These are phyloP conservation scores for Amniataba percoides DNA, from an alignment of 2,797 vertebrate genomes.

Conservation along the genomic window DNA sequence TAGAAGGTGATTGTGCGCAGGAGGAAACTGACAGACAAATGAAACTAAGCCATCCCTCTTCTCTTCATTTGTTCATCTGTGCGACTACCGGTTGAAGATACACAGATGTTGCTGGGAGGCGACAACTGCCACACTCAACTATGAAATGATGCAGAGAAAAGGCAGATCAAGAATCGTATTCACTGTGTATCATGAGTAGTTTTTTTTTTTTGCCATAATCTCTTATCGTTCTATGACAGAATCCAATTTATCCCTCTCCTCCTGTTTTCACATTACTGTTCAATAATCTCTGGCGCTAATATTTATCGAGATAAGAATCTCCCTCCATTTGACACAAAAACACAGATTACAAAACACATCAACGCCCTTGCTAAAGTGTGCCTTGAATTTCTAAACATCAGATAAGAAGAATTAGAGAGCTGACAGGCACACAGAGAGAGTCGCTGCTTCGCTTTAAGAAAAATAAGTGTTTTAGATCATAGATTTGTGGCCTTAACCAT, in stretches of 20 bases:
- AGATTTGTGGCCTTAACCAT: slow-evolving; percentile 31
- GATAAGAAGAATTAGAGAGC: slow-evolving; percentile 51
- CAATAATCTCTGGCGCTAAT: slow-evolving; percentile 43
- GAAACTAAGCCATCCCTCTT: slow-evolving; percentile 47
- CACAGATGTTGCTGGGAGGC: slow-evolving; percentile 28
- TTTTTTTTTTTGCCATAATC: slow-evolving; percentile 11
- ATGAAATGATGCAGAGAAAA: slow-evolving; percentile 31
- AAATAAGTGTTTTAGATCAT: slow-evolving; percentile 29
- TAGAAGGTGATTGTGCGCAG: slow-evolving; percentile 50
- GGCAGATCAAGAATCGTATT: slow-evolving; percentile 20
- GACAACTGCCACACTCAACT: slow-evolving; percentile 23
- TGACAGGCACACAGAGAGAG: slow-evolving; percentile 20
- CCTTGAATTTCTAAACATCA: slow-evolving; percentile 43
- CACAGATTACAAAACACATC: slow-evolving; percentile 49
- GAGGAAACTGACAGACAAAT: slow-evolving; percentile 70
- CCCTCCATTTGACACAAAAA: slow-evolving; percentile 43
- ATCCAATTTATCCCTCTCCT: slow-evolving; percentile 54
- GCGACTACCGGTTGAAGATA: not conserved
- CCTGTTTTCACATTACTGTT: slow-evolving; percentile 53
- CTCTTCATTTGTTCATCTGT: slow-evolving; percentile 46
- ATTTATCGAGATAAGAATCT: slow-evolving; percentile 52
- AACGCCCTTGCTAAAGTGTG: slow-evolving; percentile 33
- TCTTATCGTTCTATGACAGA: slow-evolving; percentile 45
- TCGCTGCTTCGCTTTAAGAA: slow-evolving; percentile 21
- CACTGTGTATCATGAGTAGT: slow-evolving; percentile 8